Evolutionary conservation across 2,888 invertebrate genomes (phyloP), one percentile per base, ranked within the genome.

Genomic region (Acanthosepion pharaonis): DNA sequence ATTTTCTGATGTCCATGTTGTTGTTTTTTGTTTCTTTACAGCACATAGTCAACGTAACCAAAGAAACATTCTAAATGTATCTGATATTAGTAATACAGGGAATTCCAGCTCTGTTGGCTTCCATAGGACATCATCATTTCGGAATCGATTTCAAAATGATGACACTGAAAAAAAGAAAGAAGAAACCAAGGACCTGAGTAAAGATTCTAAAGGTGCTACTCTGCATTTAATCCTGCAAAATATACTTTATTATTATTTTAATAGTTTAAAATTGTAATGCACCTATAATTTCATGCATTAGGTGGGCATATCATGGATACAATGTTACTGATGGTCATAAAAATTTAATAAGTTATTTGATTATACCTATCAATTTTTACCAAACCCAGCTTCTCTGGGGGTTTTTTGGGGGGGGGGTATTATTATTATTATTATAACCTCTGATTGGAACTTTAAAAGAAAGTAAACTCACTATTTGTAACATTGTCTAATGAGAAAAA

Each of bases 181-280:
- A 94, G 94, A 96, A 95, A 94, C 95, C 95, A 94, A 95, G 95
- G n/a, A 96, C 95, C 53, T 92, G 95, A 28, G 95, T 95, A 59
- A 96, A 95, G 94, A 94, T 95, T 18, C 95, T 94, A 94, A 94
- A 93, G 94, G 91, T 94, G 28, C 94, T 94, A 91, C 48, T 49
- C 42, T 42, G 42, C 42, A 49, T 93, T 93, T 51, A 25, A 93
- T 33, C 78, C 78, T 93, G 20, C 53, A 18, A 51, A 28, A 48
- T 93, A n/a, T 53, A 28, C 25, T 93, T 53, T 93, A n/a, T 92
- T 92, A 42, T 93, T 53, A 0, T 48, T 93, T 93, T 93, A 20
- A 59, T 59, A 59, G 59, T 59, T 23, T 59, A 59, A 59, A 59
- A 59, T 93, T 93, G 11, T 93, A 18, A n/a, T 42, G 28, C 28